phyloP scores from a whole-genome alignment of 2,797 vertebrate genomes.

The Jordanella pulchra region DNA sequence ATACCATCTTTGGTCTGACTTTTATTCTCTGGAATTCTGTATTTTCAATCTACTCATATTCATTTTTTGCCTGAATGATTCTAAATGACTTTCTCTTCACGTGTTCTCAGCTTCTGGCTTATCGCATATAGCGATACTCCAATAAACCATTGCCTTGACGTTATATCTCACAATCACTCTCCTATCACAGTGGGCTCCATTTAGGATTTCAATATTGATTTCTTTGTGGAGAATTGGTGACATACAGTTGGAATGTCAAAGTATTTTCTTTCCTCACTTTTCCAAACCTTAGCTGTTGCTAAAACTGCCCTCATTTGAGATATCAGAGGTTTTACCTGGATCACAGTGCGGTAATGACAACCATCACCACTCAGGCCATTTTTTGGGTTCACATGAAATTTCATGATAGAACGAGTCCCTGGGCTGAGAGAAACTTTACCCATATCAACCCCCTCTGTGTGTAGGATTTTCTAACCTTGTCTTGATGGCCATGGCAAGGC shows the following conservation, averaged over 20 bases:
- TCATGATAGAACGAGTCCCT: neutral
- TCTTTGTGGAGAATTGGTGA: neutral
- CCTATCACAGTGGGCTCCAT: neutral
- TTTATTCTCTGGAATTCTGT: neutral
- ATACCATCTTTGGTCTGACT: slow-evolving; percentile 7
- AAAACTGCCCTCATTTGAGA: neutral
- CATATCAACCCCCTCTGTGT: too few relatives aligned
- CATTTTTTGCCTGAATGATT: neutral
- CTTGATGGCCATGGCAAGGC: neutral
- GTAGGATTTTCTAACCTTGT: neutral
- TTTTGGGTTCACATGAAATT: neutral
- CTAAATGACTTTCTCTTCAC: neutral
- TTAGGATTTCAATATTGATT: slow-evolving; percentile 5
- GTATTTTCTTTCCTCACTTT: neutral
- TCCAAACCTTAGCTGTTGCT: neutral
- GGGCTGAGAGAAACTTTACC: too few relatives aligned
- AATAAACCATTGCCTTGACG: neutral
- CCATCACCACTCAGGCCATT: neutral
- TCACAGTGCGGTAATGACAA: neutral
- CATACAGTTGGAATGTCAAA: neutral
- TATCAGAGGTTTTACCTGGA: neutral
- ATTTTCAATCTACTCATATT: neutral
- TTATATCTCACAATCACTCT: slow-evolving; percentile 1
- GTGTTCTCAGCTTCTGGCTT: neutral
- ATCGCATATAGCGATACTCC: slow-evolving; percentile 1